Evolutionary conservation across 2,797 vertebrate genomes (phyloP), one percentile per base, ranked within the genome.

Genomic region (Megalops cyprinoides): DNA sequence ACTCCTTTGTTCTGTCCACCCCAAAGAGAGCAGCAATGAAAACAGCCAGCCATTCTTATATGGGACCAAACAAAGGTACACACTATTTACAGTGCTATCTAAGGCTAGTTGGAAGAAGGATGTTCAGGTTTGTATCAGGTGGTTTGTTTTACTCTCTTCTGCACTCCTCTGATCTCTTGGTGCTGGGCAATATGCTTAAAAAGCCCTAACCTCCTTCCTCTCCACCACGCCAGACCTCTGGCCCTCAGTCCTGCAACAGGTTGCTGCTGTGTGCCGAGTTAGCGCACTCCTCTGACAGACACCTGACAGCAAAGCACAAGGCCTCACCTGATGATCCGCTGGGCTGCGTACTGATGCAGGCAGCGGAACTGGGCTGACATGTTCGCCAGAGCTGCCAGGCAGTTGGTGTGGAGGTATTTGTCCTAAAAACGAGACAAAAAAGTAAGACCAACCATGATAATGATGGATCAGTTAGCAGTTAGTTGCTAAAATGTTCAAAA

Each of bases 331-430:
- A 99, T 99, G 87, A 99, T 99, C 85, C 98, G 95, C 90, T 99
- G 98, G 62, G 98, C 98, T 1, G 98, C 98, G 0, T 99, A 99
- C 90, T 99, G 98, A 87, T 99, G 97, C 53, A 99, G 96, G 0
- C 95, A 97, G 71, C 97, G 97, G 86, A 99, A 99, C 93, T 99
- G 98, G 0, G 96, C 96, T 0, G 98, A 99, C 98, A 99, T 99
- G 87, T 99, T 99, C 55, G 98, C 98, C 53, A 99, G 93, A 3
- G 98, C 98, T 69, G 98, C 98, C 87, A 99, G 89, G 87, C 98
- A 99, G 85, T 99, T 99, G 56, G 97, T 99, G 84, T 99, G 98
- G 69, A 99, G 97, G 89, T 99, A 99, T 88, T 99, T 99, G 92
- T 99, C 98, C 98, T 99, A 89, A 34, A 39, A 84, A 86, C 84